Evolutionary conservation across 1,140 invertebrate genomes (phyloP), one percentile per base, ranked within the genome.

Genomic region (Bombus haemorrhoidalis): DNA sequence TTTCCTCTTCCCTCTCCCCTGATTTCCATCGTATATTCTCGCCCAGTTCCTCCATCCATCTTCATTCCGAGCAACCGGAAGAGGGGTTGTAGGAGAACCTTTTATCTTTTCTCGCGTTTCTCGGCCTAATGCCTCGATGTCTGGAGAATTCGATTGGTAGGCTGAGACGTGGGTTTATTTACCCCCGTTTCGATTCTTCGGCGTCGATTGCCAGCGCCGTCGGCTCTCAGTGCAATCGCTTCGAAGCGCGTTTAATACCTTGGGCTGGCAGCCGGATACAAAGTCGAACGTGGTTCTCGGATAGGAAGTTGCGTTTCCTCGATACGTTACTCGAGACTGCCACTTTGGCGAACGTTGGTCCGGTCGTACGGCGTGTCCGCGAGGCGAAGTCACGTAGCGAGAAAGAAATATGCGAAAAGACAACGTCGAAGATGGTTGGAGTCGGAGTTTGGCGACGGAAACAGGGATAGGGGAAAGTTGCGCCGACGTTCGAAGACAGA

Each of bases 41-140:
- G 81, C 87, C 81, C 88, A n/a, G 77, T 89, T 90, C 88, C 87
- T 89, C 85, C 90, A 93, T 93, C 89, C 87, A 91, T 93, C 92
- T 93, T 93, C 90, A 91, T 92, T 92, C 62, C 62, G 76, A 39
- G 71, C 74, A 69, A 75, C 81, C 83, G 86, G 87, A 86, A 87
- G 84, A 75, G 81, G 76, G 71, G 83, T 84, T 81, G 82, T 74
- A 83, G 83, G 81, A 81, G 72, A 89, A 79, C 81, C 83, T 86
- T 91, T 92, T 92, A 91, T 91, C 89, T 89, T 89, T 89, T 43
- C 72, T 86, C 86, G 83, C 85, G 71, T 85, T 91, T 83, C 87
- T 69, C 68, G 83, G 66, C 74, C 79, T 81, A 87, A 88, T 89
- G 79, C 82, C 81, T 86, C 86, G 76, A 81, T 22, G 77, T 80